A percentile compares a stretch with the other conserved stretches of the same genome.
Evolutionary conservation across 2,113 vertebrate species (phyloP).

Genomic region (Eudyptes chrysolophus): DNA sequence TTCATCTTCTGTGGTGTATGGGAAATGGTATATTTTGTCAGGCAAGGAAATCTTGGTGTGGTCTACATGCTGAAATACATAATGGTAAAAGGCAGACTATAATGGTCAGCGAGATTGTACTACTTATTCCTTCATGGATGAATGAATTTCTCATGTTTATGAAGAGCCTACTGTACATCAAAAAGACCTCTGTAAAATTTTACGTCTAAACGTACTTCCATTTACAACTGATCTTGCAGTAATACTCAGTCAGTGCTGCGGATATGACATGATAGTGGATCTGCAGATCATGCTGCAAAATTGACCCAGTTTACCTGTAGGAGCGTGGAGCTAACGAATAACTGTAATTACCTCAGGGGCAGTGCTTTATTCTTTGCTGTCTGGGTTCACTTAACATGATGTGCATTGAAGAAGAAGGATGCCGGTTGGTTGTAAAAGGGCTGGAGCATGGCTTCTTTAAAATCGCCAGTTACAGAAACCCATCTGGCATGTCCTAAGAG

Average conservation of each 20-base stretch:
- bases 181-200: not conserved
- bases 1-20: not conserved
- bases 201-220: not conserved
- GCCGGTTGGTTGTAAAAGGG: not conserved
- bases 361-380: not conserved
- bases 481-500: not conserved
- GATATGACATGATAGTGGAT: not conserved
- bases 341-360: not conserved
- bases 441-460: not conserved
- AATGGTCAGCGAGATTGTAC: not conserved
- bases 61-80: not conserved
- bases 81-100: not conserved
- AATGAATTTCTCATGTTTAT: not conserved
- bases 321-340: not conserved
- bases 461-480: not conserved
- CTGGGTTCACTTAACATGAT: not conserved
- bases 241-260: not conserved
- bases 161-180: not conserved
- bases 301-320: not conserved
- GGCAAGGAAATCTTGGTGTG: not conserved
- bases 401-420: not conserved
- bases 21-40: not conserved
- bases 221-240: not conserved
- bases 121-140: not conserved
- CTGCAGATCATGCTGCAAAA: not conserved